These are phyloP conservation scores for Paramisgurnus dabryanus DNA, from an alignment of 2,113 vertebrate species.

Conservation along the genomic window DNA sequence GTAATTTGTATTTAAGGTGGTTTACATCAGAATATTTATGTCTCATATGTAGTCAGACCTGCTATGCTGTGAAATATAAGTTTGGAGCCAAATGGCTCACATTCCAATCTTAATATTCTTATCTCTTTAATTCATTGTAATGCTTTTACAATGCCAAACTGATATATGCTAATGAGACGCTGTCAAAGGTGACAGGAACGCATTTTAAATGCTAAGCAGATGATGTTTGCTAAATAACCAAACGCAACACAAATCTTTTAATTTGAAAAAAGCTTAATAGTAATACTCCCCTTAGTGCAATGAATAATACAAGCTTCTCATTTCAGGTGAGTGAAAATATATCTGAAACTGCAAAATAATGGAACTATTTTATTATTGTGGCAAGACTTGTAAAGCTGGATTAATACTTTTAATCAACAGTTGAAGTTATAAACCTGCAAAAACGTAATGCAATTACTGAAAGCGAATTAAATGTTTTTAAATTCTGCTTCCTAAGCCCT, in stretches of 20 bases:
- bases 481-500: constrained; percentile 55
- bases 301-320: constrained; percentile 44
- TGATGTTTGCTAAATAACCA: constrained; percentile 54
- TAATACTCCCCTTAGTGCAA: constrained; percentile 25
- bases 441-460: constrained; percentile 66
- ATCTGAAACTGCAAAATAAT: constrained; percentile 53
- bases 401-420: constrained; percentile 60
- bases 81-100: constrained; percentile 52
- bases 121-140: constrained; percentile 45
- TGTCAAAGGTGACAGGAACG: constrained; percentile 59
- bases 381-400: constrained; percentile 48
- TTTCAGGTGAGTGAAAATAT: constrained; percentile 22
- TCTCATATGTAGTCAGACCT: constrained; percentile 68
- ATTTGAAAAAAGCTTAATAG: constrained; percentile 48
- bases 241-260: constrained; percentile 47
- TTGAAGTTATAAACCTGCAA: constrained; percentile 57
- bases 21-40: constrained; percentile 65
- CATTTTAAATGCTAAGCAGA: constrained; percentile 57
- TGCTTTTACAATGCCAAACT: constrained; percentile 62
- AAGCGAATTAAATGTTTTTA: constrained; percentile 67
- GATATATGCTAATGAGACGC: constrained; percentile 60
- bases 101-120: constrained; percentile 5
- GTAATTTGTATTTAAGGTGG: constrained; percentile 72
- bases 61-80: constrained; percentile 66
- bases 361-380: constrained; percentile 52